These are phyloP conservation scores for Alcedo quadribrachys DNA, from an alignment of 2,797 vertebrate species.

Conservation along the genomic window DNA sequence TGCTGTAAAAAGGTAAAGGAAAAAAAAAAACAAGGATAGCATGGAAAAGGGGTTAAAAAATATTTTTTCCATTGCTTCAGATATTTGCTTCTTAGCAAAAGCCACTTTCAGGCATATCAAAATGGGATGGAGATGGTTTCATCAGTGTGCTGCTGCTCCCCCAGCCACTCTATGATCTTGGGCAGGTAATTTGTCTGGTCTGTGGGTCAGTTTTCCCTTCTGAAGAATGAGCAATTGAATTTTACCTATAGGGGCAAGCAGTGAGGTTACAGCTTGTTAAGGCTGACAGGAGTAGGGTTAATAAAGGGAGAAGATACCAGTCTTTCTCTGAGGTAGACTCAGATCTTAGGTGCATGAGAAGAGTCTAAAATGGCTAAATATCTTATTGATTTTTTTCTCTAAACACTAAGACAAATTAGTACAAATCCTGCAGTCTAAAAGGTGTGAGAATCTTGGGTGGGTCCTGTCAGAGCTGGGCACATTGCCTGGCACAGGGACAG, in stretches of 20 bases:
- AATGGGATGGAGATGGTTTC: background rate
- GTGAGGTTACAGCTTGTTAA: conserved; percentile 1
- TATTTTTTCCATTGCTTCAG: background rate
- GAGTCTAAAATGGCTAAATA: background rate
- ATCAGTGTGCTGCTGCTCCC: background rate
- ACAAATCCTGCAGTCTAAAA: background rate
- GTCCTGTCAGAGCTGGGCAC: background rate
- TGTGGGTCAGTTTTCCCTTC: conserved; percentile 19
- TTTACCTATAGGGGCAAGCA: conserved; percentile 40
- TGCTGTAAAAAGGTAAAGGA: background rate
- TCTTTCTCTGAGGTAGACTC: background rate
- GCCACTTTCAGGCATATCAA: background rate
- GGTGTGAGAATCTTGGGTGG: background rate
- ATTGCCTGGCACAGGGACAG: background rate
- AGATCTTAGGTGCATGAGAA: background rate
- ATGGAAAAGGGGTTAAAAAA: background rate
- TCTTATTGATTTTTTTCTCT: background rate
- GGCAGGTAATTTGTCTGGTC: conserved; percentile 35
- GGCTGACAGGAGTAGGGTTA: conserved; percentile 7
- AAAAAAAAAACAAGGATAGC: background rate
- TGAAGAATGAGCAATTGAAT: conserved; percentile 23
- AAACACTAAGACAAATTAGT: background rate
- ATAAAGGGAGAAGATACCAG: conserved; percentile 5
- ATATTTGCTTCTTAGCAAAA: background rate
- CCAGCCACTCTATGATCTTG: conserved; percentile 1